Evolutionary conservation across 2,888 invertebrate species (phyloP).

Genomic region (Tipula lateralis): DNA sequence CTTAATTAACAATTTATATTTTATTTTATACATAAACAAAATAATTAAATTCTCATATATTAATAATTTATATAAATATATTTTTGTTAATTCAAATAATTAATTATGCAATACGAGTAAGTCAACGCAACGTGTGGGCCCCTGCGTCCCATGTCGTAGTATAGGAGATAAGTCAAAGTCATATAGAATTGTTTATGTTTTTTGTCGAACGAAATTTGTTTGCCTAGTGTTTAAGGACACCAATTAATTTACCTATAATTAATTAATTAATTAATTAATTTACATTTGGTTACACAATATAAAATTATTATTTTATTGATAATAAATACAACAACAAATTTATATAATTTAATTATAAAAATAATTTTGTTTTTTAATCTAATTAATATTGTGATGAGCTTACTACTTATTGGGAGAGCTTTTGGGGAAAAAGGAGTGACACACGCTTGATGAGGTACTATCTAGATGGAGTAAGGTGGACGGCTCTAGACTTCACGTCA

Average conservation of each 20-base stretch:
- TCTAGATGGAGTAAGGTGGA: too few relatives aligned
- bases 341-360: background rate
- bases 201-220: background rate
- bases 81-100: background rate
- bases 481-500: too few relatives aligned
- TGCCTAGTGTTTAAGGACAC: background rate
- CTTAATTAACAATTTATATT: background rate
- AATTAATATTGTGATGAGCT: background rate
- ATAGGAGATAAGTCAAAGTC: background rate
- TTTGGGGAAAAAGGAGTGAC: too few relatives aligned
- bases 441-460: too few relatives aligned
- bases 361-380: background rate
- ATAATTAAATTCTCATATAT: conserved; percentile 19
- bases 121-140: too few relatives aligned
- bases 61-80: background rate
- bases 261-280: background rate
- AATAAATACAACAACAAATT: background rate
- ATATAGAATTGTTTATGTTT: background rate
- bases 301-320: conserved; percentile 3
- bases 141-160: too few relatives aligned
- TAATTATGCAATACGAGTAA: background rate
- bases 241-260: background rate
- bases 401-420: too few relatives aligned
- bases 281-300: background rate
- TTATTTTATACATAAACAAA: background rate